Percentiles rank a stretch among this genome's conserved stretches.
Evolutionary conservation across 2,888 invertebrate genomes (phyloP).

Genomic region (Cheilosia impressa): DNA sequence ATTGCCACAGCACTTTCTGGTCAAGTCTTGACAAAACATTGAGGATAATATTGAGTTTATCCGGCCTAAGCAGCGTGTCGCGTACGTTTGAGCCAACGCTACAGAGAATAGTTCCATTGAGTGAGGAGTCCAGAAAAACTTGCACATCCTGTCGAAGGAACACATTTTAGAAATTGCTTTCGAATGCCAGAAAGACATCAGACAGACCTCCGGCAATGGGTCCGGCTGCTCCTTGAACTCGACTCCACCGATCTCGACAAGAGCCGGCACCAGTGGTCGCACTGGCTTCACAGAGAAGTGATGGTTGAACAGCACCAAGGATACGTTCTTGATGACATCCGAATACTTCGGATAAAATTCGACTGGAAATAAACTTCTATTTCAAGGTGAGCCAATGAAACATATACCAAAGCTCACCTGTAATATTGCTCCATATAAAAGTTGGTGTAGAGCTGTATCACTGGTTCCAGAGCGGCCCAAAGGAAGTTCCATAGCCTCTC

Average conservation of each 20-base stretch:
- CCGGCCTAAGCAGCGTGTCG: conserved; percentile 82
- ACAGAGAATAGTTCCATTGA: conserved; percentile 84
- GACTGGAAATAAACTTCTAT: conserved; percentile 76
- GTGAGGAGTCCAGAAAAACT: conserved; percentile 80
- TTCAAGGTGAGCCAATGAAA: too few relatives aligned
- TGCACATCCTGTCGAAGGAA: conserved; percentile 80
- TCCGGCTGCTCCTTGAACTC: conserved; percentile 79
- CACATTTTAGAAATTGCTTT: too few relatives aligned
- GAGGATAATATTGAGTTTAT: conserved; percentile 85
- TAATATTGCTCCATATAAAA: conserved; percentile 31
- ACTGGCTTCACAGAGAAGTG: conserved; percentile 80
- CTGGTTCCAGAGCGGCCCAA: conserved; percentile 22
- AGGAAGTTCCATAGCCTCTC: conserved; percentile 33
- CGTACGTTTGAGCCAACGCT: conserved; percentile 83
- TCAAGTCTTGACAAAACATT: conserved; percentile 86
- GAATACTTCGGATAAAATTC: conserved; percentile 77
- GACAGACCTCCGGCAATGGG: conserved; percentile 74
- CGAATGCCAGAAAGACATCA: too few relatives aligned
- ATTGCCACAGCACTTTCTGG: conserved; percentile 88
- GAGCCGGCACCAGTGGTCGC: conserved; percentile 79
- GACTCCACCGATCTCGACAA: conserved; percentile 81
- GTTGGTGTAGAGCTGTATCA: conserved; percentile 6
- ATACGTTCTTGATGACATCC: conserved; percentile 77
- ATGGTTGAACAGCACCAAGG: conserved; percentile 79
- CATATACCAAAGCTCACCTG: too few relatives aligned